These are phyloP conservation scores for Argynnis bischoffii DNA, from an alignment of 2,888 invertebrate species.

Conservation along the genomic window DNA sequence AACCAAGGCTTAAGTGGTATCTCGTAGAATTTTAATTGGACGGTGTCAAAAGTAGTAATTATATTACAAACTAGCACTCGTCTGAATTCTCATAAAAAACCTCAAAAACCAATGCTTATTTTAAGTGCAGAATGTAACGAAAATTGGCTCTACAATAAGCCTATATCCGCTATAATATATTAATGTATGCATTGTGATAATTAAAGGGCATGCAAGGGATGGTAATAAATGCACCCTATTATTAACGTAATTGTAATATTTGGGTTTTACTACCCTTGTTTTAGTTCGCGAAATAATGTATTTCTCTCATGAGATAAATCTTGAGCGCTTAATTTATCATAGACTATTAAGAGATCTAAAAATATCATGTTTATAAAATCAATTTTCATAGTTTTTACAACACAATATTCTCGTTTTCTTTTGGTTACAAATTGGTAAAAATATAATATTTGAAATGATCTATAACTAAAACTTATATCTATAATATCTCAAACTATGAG, in stretches of 20 bases:
- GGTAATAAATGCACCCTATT: constrained; percentile 18
- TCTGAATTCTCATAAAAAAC: too few relatives aligned
- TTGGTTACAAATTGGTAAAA: neutral
- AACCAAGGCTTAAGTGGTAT: neutral
- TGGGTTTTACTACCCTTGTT: neutral
- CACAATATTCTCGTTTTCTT: neutral
- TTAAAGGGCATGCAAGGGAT: constrained; percentile 12
- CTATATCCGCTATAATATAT: neutral
- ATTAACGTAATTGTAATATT: neutral
- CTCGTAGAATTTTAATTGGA: neutral
- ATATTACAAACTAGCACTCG: neutral
- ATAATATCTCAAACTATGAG: constrained; percentile 38
- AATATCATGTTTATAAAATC: constrained; percentile 23
- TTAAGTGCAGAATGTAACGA: too few relatives aligned
- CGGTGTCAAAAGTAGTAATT: neutral
- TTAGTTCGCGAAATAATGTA: neutral
- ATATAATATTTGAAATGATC: constrained; percentile 13
- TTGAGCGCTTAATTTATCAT: too few relatives aligned
- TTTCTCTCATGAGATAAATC: too few relatives aligned
- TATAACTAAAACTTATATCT: constrained; percentile 29
- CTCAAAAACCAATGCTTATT: too few relatives aligned
- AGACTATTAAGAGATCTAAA: constrained; percentile 3
- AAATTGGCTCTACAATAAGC: too few relatives aligned
- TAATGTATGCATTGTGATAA: constrained; percentile 3
- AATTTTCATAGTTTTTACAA: too few relatives aligned